phyloP scores from a whole-genome alignment of 2,113 vertebrate genomes.

The Centrocercus urophasianus region DNA sequence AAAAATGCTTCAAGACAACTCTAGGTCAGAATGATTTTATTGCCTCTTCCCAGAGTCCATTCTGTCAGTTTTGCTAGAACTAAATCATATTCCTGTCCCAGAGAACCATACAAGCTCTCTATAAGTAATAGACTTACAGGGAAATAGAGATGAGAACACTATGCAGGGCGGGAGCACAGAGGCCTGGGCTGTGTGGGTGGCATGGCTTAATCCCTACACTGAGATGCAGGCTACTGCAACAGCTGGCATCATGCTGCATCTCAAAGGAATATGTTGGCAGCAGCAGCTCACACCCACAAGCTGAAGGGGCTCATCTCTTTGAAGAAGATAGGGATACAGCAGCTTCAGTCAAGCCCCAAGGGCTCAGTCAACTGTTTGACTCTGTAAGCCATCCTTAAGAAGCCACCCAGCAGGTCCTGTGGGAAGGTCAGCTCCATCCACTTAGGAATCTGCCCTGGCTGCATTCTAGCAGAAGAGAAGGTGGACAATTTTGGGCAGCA shows the following conservation, averaged over 20 bases:
- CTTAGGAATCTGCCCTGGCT: constrained; percentile 39
- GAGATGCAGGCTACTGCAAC: constrained; percentile 17
- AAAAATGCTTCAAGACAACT: fast-evolving
- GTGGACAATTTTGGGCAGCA: neutral
- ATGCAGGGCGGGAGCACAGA: neutral
- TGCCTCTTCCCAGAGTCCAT: neutral
- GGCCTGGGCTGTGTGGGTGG: neutral
- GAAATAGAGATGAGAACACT: neutral
- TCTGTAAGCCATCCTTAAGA: neutral
- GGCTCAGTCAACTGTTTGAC: neutral
- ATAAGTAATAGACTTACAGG: neutral
- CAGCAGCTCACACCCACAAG: neutral
- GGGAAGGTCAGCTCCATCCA: constrained; percentile 33
- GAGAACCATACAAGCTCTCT: neutral
- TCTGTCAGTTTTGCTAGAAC: neutral
- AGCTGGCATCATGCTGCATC: neutral
- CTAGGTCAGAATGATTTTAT: neutral
- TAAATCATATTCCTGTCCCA: neutral
- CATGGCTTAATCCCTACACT: neutral
- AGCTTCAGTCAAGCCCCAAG: neutral
- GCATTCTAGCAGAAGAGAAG: constrained; percentile 38
- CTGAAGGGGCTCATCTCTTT: neutral
- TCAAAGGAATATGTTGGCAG: neutral
- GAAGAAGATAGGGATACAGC: neutral
- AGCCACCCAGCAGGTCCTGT: constrained; percentile 50